Evolutionary conservation across 1,140 invertebrate genomes (phyloP), one percentile per base, ranked within the genome.

Genomic region (Tetramorium simillimum): DNA sequence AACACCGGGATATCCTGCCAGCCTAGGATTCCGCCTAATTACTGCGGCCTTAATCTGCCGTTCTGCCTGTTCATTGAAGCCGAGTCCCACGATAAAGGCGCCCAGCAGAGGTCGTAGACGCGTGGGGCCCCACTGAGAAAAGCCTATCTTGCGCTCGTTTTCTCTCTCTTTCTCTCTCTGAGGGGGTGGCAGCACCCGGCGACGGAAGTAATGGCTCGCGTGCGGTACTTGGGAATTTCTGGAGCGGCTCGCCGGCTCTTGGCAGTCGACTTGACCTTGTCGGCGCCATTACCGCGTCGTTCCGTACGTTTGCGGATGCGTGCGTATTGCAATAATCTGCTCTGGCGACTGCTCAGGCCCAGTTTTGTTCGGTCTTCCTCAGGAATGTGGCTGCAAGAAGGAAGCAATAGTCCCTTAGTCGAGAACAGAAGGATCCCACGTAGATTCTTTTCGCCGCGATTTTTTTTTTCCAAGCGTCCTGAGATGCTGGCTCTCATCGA

Each of bases 151-250:
- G n/a, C 3, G n/a, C 62, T 37, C 33, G 4, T 18, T 40, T n/a
- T 40, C 33, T 65, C n/a, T 40, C 40, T 21, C 58, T 63, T 2
- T n/a, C 18, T 33, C 9, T 37, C 33, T 28, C 21, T 28, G 28
- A 53, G 46, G 28, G 43, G 43, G 65, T 37, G 43, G 60, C 46
- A 46, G 60, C 46, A 60, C 33, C 81, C 69, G 53, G 43, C 60
- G 80, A 80, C 86, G 88, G 88, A 89, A 89, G 86, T 86, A 65
- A 81, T 53, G 49, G 28, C 14, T 58, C 62, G 63, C 56, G 53
- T 60, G 58, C 65, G 78, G 21, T 28, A 53, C 69, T 85, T 62
- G 86, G 73, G 51, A 88, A 89, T 85, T 89, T 77, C 18, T 84
- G 67, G 87, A 82, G 24, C 76, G 53, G 18, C 58, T 37, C 40